Evolutionary conservation across 1,140 invertebrate genomes (phyloP), one percentile per base, ranked within the genome.

Genomic region (Antheraea mylitta): DNA sequence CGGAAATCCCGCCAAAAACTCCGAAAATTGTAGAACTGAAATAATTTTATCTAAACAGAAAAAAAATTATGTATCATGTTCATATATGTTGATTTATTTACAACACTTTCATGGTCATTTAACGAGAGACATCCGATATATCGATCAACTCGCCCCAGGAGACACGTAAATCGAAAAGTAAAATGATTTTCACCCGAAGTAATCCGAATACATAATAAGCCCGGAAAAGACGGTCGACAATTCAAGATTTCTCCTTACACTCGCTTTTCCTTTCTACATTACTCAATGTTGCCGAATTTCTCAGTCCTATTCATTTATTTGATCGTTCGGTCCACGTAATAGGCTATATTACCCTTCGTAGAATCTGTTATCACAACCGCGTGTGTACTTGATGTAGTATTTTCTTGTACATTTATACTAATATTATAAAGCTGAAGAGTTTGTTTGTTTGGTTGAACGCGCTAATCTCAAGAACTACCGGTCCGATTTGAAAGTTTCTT

Each of bases 131-230:
- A 53, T n/a, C 6, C 38, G 45, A 53, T 53, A 53, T 16, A 53
- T 53, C 16, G 45, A 53, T 16, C 45, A 53, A 53, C 16, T 53
- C 16, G 9, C 38, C 16, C 11, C 45, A 53, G 45, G 16, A 53
- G 45, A n/a, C 45, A 42, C 7, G 38, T 42, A 53, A 53, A 53
- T 53, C 45, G 45, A 53, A 53, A 53, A 53, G 45, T 53, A 53
- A 53, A 53, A 53, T 53, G 45, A 53, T 53, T 53, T 13, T 53
- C 45, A 53, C 45, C 45, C 45, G 11, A 53, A 53, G 45, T 53
- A 53, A 53, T 53, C 45, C 45, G 45, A 53, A 53, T 53, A 53
- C 45, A 53, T 53, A 53, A 53, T 53, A 53, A 53, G 16, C 45
- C 45, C 45, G 45, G 45, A 53, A 53, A 53, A 53, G 45, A 53